Conservation (phyloP, 2,113 vertebrate species). For the Ciconia boyciana region DNA sequence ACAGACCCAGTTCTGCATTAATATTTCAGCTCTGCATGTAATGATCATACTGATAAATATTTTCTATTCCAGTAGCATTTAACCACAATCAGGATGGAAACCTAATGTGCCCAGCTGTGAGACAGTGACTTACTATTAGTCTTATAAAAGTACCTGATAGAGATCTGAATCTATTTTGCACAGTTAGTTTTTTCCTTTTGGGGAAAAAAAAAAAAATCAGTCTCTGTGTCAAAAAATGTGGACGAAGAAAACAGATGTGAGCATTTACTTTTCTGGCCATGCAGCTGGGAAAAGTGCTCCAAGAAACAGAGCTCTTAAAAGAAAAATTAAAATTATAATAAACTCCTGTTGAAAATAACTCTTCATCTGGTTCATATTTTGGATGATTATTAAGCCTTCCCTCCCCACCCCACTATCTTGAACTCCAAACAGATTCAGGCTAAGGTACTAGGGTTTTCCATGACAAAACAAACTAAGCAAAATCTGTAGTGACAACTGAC, state of each 20-base stretch:
- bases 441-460: neutral
- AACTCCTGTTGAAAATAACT: neutral
- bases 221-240: neutral
- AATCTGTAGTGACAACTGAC: neutral
- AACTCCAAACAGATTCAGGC: neutral
- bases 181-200: neutral
- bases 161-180: neutral
- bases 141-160: neutral
- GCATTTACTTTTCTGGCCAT: neutral
- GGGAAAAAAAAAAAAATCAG: neutral
- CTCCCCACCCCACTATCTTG: neutral
- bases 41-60: neutral
- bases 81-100: neutral
- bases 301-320: neutral
- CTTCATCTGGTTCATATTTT: neutral
- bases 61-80: neutral
- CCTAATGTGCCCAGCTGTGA: neutral
- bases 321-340: neutral
- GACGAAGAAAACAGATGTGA: neutral
- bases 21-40: neutral
- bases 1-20: neutral
- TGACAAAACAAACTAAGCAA: neutral
- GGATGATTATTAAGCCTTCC: neutral
- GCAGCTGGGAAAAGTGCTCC: neutral
- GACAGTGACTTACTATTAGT: neutral